phyloP scores from a whole-genome alignment of 2,797 vertebrate genomes.

The Gallinago nigripennis region DNA sequence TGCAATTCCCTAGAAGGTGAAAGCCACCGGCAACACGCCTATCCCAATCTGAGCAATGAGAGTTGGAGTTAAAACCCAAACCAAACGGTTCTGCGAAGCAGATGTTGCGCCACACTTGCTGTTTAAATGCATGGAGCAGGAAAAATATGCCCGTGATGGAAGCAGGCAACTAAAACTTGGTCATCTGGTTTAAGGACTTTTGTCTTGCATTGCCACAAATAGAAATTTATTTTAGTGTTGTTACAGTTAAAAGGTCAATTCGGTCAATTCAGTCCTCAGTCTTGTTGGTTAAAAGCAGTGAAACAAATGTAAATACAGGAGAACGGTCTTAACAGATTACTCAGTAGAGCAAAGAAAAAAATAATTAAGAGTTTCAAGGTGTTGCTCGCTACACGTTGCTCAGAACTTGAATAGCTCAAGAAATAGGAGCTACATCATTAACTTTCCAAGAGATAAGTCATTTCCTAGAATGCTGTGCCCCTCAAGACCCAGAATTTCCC shows the following conservation, averaged over 20 bases:
- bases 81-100: constrained; percentile 46
- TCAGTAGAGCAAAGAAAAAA: background rate
- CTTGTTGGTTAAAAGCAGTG: background rate
- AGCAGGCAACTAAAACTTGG: constrained; percentile 33
- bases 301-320: background rate
- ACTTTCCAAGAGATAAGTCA: constrained; percentile 10
- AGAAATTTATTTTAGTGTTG: background rate
- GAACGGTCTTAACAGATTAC: background rate
- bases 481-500: background rate
- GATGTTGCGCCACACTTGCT: constrained; percentile 43
- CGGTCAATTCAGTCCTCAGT: background rate
- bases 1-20: constrained; percentile 50
- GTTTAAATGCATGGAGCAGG: constrained; percentile 51
- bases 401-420: background rate
- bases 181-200: constrained; percentile 17
- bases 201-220: background rate
- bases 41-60: constrained; percentile 46
- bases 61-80: constrained; percentile 35
- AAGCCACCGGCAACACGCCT: background rate
- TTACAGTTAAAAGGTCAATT: background rate
- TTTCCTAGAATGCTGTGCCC: background rate
- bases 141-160: constrained; percentile 36
- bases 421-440: background rate
- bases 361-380: background rate
- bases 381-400: background rate